Percentiles rank a stretch among this genome's conserved stretches.
These are phyloP conservation scores for Polylopha cassiicola DNA, from an alignment of 2,888 invertebrate genomes.

Conservation along the genomic window DNA sequence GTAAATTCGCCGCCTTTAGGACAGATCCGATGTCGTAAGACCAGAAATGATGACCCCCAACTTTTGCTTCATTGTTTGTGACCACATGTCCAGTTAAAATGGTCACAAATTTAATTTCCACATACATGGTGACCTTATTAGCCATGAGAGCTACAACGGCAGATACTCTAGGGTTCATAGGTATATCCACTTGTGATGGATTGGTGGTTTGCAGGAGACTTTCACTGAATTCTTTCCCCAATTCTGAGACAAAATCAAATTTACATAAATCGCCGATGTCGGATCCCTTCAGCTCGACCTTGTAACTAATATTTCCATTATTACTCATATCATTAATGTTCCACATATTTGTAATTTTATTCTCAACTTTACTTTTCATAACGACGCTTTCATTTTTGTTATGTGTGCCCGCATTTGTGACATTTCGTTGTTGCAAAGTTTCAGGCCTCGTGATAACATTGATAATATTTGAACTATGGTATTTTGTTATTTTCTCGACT, in stretches of 20 bases:
- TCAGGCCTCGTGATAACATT: no score
- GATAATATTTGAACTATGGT: no score
- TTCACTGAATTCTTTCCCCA: not conserved
- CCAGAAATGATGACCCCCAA: conserved; percentile 30
- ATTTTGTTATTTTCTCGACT: no score
- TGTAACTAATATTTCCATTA: no score
- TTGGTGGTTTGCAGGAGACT: not conserved
- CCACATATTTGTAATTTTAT: not conserved
- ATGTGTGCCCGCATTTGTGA: no score
- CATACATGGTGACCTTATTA: not conserved
- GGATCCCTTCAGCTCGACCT: no score
- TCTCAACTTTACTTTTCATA: not conserved
- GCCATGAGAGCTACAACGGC: not conserved
- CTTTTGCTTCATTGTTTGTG: conserved; percentile 24
- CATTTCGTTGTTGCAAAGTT: no score
- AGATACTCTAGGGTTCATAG: not conserved
- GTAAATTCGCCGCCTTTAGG: conserved; percentile 10
- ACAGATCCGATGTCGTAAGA: conserved; percentile 23
- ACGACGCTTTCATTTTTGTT: not conserved
- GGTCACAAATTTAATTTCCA: conserved; percentile 28
- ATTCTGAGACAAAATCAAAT: not conserved
- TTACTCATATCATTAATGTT: no score
- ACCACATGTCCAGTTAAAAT: conserved; percentile 25
- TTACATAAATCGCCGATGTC: no score
- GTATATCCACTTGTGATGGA: not conserved